Percentiles rank a stretch among this genome's conserved stretches.
These are phyloP conservation scores for Leucoma salicis DNA, from an alignment of 2,888 invertebrate genomes.

Conservation along the genomic window DNA sequence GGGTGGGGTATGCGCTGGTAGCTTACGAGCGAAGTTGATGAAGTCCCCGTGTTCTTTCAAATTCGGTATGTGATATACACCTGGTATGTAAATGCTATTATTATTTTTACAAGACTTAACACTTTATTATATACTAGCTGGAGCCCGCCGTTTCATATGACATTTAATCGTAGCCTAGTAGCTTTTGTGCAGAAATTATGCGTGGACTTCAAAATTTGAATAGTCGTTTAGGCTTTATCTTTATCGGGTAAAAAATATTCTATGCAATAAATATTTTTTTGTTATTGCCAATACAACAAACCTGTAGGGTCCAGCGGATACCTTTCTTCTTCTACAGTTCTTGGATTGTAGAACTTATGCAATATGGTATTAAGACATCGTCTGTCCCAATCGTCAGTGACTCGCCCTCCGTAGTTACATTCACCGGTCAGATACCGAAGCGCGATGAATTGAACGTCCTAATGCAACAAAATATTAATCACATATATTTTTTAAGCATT, in stretches of 20 bases:
- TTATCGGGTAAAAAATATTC: too few relatives aligned
- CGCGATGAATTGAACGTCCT: conserved; percentile 93
- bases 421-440: conserved; percentile 95
- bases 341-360: conserved; percentile 88
- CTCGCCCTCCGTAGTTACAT: conserved; percentile 97
- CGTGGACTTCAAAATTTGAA: too few relatives aligned
- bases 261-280: too few relatives aligned
- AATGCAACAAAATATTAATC: too few relatives aligned
- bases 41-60: conserved; percentile 88
- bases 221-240: too few relatives aligned
- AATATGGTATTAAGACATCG: conserved; percentile 92
- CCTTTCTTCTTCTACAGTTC: conserved; percentile 83
- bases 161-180: too few relatives aligned
- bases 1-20: conserved; percentile 91
- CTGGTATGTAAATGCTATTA: too few relatives aligned
- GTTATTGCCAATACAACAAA: conserved; percentile 43
- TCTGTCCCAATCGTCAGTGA: conserved; percentile 98
- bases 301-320: conserved; percentile 87
- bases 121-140: too few relatives aligned
- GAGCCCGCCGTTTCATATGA: too few relatives aligned
- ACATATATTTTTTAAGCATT: too few relatives aligned
- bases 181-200: too few relatives aligned
- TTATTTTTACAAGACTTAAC: too few relatives aligned
- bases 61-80: conserved; percentile 87
- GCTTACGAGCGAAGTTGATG: conserved; percentile 83